These are phyloP conservation scores for Paradisaea rubra DNA, from an alignment of 2,113 vertebrate species.

Conservation along the genomic window DNA sequence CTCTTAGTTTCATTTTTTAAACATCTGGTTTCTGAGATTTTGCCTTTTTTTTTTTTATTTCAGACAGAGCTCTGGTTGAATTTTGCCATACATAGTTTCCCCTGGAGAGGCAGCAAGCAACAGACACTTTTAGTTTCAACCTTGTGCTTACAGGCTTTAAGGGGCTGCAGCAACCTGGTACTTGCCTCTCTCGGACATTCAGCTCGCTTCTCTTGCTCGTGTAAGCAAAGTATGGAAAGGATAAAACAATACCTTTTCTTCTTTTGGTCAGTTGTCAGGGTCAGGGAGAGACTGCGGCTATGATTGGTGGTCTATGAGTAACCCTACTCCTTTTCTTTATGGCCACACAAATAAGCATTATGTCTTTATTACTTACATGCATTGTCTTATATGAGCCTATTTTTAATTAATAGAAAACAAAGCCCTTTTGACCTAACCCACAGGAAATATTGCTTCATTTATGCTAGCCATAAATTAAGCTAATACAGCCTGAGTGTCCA, in stretches of 20 bases:
- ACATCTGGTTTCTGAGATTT: neutral
- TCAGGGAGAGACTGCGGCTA: neutral
- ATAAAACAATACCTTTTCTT: neutral
- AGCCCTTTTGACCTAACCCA: constrained; percentile 11
- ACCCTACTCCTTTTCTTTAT: neutral
- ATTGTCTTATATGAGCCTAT: neutral
- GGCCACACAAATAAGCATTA: neutral
- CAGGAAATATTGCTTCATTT: constrained; percentile 1
- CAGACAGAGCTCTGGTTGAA: neutral
- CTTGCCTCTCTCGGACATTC: neutral
- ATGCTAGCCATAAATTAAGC: constrained; percentile 14
- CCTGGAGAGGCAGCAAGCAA: neutral
- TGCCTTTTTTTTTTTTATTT: neutral
- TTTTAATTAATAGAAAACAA: constrained; percentile 53
- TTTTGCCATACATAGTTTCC: neutral
- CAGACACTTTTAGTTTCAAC: neutral
- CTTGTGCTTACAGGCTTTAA: neutral
- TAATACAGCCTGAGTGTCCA: neutral
- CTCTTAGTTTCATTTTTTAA: constrained; percentile 34
- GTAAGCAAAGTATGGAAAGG: neutral
- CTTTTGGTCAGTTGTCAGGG: neutral
- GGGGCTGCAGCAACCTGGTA: neutral
- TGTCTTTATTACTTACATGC: constrained; percentile 4
- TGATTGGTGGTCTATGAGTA: neutral
- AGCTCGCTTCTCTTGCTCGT: neutral